Base-by-base conservation (phyloP, 2,888 invertebrate genomes). In the Dasysyrphus albostriatus region DNA sequence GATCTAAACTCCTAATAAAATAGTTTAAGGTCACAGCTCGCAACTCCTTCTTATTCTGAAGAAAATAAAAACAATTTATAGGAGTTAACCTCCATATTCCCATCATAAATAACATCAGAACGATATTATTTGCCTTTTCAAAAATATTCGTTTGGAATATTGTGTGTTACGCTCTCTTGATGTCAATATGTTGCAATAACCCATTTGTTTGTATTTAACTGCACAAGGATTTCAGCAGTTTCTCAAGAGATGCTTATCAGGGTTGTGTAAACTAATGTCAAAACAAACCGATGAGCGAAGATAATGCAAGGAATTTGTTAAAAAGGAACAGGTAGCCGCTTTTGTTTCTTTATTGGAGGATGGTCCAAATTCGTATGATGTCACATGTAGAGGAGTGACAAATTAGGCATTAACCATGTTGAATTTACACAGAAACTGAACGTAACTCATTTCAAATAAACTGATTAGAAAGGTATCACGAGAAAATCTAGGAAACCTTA, bases 201-300 rank as follows among this genome's bases (percentile, higher is more conserved):
- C 76, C 51, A 76, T 80, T 80, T 80, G 79, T 73, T 49, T 34
- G 58, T 14, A 14, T 4, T 37, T 29, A 58, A 58, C 54, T 63
- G 59, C 24, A 47, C 61, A 77, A 72, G 42, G 65, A 76, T 72
- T 75, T 63, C 65, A 58, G 56, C 65, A 81, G 59, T 61, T 77
- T 81, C 42, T 69, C 61, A 29, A 82, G 74, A 87, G 87, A 87
- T 87, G 12, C n/a, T 51, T 87, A 87, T 83, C 83, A 24, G 39
- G 19, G 29, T 70, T 72, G 83, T 79, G 87, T 87, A 82, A 83
- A 82, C 70, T 47, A 59, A 83, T 83, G 83, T 87, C 87, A 78
- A 87, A 87, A 78, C 87, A 79, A n/a, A 32, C 32, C 65, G 78
- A 75, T 87, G 69, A 49, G 34, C 47, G 37, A 32, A 49, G 67